phyloP scores from a whole-genome alignment of 2,797 vertebrate species.

The Spondyliosoma cantharus region DNA sequence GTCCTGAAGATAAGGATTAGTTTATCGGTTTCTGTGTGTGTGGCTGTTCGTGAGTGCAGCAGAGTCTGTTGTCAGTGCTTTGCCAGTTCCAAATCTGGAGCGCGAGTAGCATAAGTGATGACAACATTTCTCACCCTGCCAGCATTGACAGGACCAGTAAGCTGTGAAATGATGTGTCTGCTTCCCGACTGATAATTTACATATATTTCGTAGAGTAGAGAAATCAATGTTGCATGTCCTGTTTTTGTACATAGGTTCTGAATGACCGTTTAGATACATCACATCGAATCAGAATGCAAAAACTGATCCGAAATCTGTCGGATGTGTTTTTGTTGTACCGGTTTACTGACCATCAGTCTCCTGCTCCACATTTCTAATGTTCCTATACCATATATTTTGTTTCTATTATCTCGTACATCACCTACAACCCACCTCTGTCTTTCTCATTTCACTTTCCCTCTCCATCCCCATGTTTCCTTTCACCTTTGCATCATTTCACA shows the following conservation, averaged over 20 bases:
- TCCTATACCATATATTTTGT: neutral
- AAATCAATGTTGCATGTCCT: conserved; percentile 4
- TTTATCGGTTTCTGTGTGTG: neutral
- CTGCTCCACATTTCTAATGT: neutral
- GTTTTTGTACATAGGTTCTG: neutral
- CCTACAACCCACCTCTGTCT: neutral
- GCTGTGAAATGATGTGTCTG: conserved; percentile 50
- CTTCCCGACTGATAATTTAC: conserved; percentile 36
- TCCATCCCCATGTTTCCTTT: conserved; percentile 2
- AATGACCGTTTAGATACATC: neutral
- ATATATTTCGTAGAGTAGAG: conserved; percentile 20
- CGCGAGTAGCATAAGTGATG: conserved; percentile 44
- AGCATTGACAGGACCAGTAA: conserved; percentile 52
- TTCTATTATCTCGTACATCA: neutral
- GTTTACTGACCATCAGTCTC: neutral
- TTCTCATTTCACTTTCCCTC: neutral
- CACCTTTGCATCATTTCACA: conserved; percentile 25
- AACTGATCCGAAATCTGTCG: neutral
- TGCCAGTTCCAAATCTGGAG: conserved; percentile 42
- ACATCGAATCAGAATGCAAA: neutral
- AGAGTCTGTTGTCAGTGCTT: conserved; percentile 20
- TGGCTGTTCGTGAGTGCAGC: conserved; percentile 4
- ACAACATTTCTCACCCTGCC: conserved; percentile 37
- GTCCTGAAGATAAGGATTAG: neutral
- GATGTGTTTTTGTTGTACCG: neutral